Evolutionary conservation across 1,140 invertebrate species (phyloP).

Genomic region (Arion vulgaris): DNA sequence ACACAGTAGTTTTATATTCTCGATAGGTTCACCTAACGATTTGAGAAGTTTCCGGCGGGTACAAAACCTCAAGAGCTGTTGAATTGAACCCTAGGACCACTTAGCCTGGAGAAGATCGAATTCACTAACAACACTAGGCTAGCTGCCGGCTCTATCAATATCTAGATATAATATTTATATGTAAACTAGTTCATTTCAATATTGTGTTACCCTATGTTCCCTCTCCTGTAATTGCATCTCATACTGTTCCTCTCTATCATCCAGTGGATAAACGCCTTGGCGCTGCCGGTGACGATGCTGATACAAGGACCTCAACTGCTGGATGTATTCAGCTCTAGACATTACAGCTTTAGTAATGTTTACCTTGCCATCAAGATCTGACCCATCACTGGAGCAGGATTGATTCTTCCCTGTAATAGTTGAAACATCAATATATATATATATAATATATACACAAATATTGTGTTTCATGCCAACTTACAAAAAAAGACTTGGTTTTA

Average conservation of each 20-base stretch:
- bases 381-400: background rate
- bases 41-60: too few relatives aligned
- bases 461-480: too few relatives aligned
- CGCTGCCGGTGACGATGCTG: constrained; percentile 76
- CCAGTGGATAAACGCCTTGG: constrained; percentile 67
- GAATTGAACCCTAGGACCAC: too few relatives aligned
- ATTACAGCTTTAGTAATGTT: constrained; percentile 28
- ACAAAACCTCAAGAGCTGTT: too few relatives aligned
- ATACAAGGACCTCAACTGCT: constrained; percentile 75
- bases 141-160: background rate
- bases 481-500: too few relatives aligned
- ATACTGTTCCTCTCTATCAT: constrained; percentile 73
- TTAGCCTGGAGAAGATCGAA: too few relatives aligned
- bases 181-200: too few relatives aligned
- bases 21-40: too few relatives aligned
- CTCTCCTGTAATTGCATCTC: constrained; percentile 58
- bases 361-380: background rate
- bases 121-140: too few relatives aligned
- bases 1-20: too few relatives aligned
- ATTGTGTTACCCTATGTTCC: constrained; percentile 20
- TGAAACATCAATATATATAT: background rate
- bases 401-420: background rate
- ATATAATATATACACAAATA: too few relatives aligned
- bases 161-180: too few relatives aligned
- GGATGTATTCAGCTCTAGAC: constrained; percentile 74